Evolutionary conservation across 2,113 vertebrate species (phyloP).

Genomic region (Amazona vittata): DNA sequence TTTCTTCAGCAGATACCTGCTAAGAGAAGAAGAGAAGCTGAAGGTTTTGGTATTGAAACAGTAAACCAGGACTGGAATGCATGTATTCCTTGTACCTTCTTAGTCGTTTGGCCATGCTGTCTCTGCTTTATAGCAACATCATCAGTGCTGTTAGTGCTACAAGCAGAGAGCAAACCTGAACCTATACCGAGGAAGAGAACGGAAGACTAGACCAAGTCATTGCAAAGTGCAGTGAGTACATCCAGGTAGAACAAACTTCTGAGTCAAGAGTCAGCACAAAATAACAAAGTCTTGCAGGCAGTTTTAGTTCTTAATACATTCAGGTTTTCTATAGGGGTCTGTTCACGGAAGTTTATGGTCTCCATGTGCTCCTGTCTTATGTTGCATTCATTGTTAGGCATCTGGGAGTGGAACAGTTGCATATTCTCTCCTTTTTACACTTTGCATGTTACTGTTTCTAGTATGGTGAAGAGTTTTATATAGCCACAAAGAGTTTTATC

Average conservation of each 20-base stretch:
- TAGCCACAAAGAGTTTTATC: slow-evolving; percentile 6
- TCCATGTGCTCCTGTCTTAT: not conserved
- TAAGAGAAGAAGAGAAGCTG: not conserved
- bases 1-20: not conserved
- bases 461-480: not conserved
- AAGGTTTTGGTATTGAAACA: not conserved
- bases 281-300: not conserved
- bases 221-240: not conserved
- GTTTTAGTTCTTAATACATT: not conserved
- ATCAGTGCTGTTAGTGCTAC: not conserved
- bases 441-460: not conserved
- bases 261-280: not conserved
- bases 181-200: not conserved
- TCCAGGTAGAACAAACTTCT: not conserved
- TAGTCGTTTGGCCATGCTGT: not conserved
- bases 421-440: not conserved
- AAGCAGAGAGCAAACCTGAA: not conserved
- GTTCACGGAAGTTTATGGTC: not conserved
- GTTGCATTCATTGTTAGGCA: rapidly evolving
- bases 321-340: not conserved
- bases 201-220: not conserved
- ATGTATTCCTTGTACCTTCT: not conserved
- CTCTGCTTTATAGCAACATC: not conserved
- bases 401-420: not conserved
- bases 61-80: not conserved